phyloP scores from a whole-genome alignment of 1,140 invertebrate genomes.

The Tetranychus urticae region DNA sequence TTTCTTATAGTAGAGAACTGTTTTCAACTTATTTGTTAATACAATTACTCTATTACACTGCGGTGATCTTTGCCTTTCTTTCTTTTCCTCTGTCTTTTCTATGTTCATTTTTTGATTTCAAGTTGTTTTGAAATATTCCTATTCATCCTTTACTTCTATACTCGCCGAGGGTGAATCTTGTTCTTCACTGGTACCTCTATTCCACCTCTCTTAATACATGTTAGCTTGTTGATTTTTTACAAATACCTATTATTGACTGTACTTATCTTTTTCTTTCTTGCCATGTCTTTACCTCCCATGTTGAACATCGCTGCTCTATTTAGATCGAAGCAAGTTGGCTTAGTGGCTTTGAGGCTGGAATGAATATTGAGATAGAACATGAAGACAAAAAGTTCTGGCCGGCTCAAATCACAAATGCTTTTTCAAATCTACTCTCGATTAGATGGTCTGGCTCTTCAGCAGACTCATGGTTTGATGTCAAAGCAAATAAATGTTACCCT shows the following conservation, averaged over 20 bases:
- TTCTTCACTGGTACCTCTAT: too few species aligned
- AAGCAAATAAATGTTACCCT: neutral
- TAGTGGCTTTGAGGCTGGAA: constrained; percentile 1
- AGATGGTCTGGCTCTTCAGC: neutral
- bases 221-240: neutral
- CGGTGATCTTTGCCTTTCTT: too few species aligned
- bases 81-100: too few species aligned
- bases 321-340: constrained; percentile 1
- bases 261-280: neutral
- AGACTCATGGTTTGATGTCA: constrained; percentile 1
- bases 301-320: too few species aligned
- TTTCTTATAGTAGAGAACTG: too few species aligned
- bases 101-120: too few species aligned
- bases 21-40: too few species aligned
- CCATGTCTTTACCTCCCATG: neutral
- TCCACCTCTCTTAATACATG: too few species aligned
- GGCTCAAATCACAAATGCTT: neutral
- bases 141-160: too few species aligned
- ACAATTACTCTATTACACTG: too few species aligned
- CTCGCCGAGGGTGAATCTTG: too few species aligned
- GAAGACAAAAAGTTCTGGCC: neutral
- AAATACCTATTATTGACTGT: neutral
- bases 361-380: constrained; percentile 4
- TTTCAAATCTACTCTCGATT: neutral
- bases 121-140: too few species aligned